Base-by-base conservation (phyloP, 2,888 invertebrate species). In the Drosophila greeni region DNA sequence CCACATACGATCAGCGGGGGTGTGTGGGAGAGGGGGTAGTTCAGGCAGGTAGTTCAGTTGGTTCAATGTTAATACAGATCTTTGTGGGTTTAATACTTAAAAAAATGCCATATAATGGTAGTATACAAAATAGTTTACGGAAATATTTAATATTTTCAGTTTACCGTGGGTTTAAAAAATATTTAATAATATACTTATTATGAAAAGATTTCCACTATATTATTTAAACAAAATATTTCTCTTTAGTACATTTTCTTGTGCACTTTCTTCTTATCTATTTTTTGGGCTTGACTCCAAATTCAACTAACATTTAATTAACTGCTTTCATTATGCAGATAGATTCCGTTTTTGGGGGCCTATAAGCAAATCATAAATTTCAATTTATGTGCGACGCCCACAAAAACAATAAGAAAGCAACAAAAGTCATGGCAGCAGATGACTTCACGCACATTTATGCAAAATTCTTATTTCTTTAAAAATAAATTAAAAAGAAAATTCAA, bases 361-460 rank as follows among this genome's bases (percentile, higher is more conserved):
- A 73, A 70, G 65, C 70, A 55, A 74, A 67, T 73, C 74, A 84
- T 82, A 64, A 78, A 84, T 80, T 78, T 78, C 66, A 77, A 81
- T 75, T 77, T 70, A 72, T 72, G 65, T 71, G 56, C 60, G 43
- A 45, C 62, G 42, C 65, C 75, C 51, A 74, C 67, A 68, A 57
- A 40, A 54, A 55, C 43, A 53, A 51, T 23, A 49, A 36, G 9
- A 60, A 58, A 47, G 34, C 45, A 55, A 45, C 24, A 40, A 67
- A 53, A 59, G 37, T 73, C 26, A 3, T 60, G 60, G 49, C 53
- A 51, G 77, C 57, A 66, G 56, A 68, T 61, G 69, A 69, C 61
- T 76, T 74, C 57, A 77, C 76, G 76, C 73, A 75, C 70, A 79
- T 72, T 79, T 79, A 81, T 81, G 82, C 75, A 62, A 82, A 81